These are phyloP conservation scores for Rhagologus leucostigma DNA, from an alignment of 2,113 vertebrate species.

Conservation along the genomic window DNA sequence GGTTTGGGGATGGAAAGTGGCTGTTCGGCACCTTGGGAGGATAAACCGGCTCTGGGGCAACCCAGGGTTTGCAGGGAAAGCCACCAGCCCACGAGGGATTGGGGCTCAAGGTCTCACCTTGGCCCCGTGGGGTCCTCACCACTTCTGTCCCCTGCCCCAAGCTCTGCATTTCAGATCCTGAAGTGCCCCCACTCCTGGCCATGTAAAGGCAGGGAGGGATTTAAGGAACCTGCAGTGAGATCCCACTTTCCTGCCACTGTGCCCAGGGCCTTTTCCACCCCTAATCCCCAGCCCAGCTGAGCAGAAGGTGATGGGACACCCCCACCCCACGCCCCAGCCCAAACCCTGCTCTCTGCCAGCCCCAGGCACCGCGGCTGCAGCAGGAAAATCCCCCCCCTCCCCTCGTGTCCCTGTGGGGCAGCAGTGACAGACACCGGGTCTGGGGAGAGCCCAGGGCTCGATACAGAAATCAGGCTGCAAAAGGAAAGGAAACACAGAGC, in stretches of 20 bases:
- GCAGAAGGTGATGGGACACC: neutral
- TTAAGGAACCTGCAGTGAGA: neutral
- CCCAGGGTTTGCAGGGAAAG: neutral
- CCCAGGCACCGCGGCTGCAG: neutral
- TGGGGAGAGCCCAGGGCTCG: neutral
- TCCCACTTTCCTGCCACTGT: neutral
- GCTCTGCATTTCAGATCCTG: neutral
- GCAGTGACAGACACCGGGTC: neutral
- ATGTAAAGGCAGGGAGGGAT: neutral
- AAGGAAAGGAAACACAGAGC: slow-evolving; percentile 48
- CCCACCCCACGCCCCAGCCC: neutral
- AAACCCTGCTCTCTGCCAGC: neutral
- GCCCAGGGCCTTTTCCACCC: neutral
- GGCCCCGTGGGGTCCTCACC: rapidly evolving
- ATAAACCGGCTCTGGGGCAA: neutral
- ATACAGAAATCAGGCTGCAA: neutral
- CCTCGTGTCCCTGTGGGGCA: neutral
- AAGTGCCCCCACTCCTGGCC: neutral
- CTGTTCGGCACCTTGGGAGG: rapidly evolving
- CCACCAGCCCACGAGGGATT: neutral
- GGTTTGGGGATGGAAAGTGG: neutral
- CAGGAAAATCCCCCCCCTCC: neutral
- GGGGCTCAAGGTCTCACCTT: neutral
- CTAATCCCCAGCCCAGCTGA: neutral
- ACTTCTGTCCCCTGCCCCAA: neutral